A percentile compares a stretch with the other conserved stretches of the same genome.
phyloP scores from a whole-genome alignment of 2,113 vertebrate species.

The Struthio camelus region DNA sequence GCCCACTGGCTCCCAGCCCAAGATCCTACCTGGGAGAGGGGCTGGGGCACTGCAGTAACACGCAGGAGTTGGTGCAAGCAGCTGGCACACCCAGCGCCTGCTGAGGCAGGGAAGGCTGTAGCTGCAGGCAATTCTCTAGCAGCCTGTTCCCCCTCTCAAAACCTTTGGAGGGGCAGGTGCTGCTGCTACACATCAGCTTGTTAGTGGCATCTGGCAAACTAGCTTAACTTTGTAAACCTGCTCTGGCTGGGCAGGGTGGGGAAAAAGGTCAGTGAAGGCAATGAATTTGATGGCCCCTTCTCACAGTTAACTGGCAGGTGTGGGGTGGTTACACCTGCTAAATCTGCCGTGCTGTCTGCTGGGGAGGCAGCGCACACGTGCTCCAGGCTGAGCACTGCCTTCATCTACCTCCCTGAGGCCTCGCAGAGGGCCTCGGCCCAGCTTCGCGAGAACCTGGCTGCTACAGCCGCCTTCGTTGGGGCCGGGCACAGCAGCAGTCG shows the following conservation, averaged over 20 bases:
- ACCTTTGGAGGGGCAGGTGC: neutral
- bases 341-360: neutral
- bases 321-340: neutral
- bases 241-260: neutral
- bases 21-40: neutral
- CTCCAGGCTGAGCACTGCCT: neutral
- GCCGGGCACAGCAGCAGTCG: neutral
- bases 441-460: fast-evolving
- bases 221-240: neutral
- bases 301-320: neutral
- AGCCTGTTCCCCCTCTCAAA: neutral
- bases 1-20: neutral
- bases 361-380: fast-evolving
- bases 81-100: too few relatives aligned
- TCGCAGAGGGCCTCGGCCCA: neutral
- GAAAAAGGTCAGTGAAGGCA: neutral
- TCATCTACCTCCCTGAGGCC: neutral
- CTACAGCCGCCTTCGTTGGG: neutral
- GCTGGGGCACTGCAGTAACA: neutral
- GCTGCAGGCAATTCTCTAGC: fast-evolving
- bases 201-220: neutral
- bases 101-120: neutral
- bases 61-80: fast-evolving
- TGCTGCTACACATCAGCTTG: neutral
- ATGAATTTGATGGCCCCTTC: neutral